phyloP scores from a whole-genome alignment of 2,888 invertebrate species.

The Rhodophaea formosa region DNA sequence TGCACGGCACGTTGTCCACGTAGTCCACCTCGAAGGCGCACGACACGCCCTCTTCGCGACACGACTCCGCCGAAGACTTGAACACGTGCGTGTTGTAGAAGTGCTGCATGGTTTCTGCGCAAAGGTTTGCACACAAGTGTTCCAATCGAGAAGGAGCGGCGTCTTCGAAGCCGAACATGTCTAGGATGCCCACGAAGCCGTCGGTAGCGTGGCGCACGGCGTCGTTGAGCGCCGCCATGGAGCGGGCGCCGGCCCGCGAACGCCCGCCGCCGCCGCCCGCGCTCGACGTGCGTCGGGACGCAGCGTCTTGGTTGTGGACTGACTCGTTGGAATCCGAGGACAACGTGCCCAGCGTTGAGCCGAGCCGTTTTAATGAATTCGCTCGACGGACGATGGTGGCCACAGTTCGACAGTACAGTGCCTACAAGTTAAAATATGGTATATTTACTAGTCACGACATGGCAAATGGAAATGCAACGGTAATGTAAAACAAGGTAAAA shows the following conservation, averaged over 20 bases:
- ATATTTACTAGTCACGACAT: too few species aligned
- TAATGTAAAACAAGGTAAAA: too few species aligned
- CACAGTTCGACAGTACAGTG: conserved; percentile 95
- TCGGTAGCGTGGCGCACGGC: conserved; percentile 96
- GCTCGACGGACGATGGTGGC: conserved; percentile 96
- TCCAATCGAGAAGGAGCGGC: conserved; percentile 94
- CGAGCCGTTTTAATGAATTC: conserved; percentile 93
- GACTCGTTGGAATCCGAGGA: conserved; percentile 96
- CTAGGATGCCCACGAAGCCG: conserved; percentile 96
- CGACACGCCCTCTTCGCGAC: conserved; percentile 94
- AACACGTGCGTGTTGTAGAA: conserved; percentile 98
- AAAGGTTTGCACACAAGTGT: conserved; percentile 96
- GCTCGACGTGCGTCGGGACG: conserved; percentile 92
- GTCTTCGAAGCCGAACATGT: conserved; percentile 98
- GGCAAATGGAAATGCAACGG: too few species aligned
- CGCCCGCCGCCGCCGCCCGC: conserved; percentile 87
- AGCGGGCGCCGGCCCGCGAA: conserved; percentile 89
- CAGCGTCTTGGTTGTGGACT: conserved; percentile 92
- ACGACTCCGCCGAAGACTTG: conserved; percentile 95
- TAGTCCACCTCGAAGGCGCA: conserved; percentile 95
- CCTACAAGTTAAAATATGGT: conserved; percentile 46
- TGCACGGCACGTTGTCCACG: conserved; percentile 97
- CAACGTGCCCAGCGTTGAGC: conserved; percentile 90
- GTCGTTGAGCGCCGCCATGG: conserved; percentile 95
- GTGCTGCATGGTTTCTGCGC: conserved; percentile 98